Base-by-base conservation (phyloP, 2,888 invertebrate species). In the Ligdia adustata region DNA sequence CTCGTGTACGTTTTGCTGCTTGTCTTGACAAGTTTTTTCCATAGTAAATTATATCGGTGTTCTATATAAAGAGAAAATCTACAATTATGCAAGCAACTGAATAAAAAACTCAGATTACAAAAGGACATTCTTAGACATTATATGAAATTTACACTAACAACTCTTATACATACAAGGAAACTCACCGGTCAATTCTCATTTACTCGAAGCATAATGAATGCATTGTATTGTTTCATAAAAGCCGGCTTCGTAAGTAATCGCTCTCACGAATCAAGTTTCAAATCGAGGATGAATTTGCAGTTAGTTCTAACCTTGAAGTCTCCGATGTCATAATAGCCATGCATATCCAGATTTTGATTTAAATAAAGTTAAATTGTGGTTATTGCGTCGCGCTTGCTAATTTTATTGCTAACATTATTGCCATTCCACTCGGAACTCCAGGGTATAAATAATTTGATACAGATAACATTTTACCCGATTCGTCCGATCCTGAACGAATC, bases 301-400 rank as follows among this genome's bases (percentile, higher is more conserved):
- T 28, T 24, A 24, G 18, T 5, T 29, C 15, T 34, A 22, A 18
- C 43, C 43, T 46, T 44, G 46, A 35, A 43, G 46, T 27, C 13
- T 16, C 15, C 32, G 28, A 44, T 27, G 26, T 13, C 34, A 45
- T 4, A 48, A 15, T 46, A 40, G 40, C 37, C 27, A 34, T 29
- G 32, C 26, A 39, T 46, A 46, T 47, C 32, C 55, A 42, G 20
- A 55, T 56, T 39, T 45, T 61, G 42, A 49, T 49, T 37, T 38
- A 39, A 42, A 49, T 39, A 20, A 22, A 26, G 28, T 42, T 15
- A 34, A 49, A 49, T 38, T 64, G 54, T 59, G 52, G 58, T 66
- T 67, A 74, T 75, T 61, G 62, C 70, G 72, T 72, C 69, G 63
- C 75, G 75, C 66, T 73, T 27, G 46, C 52, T 69, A 68, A 76